These are phyloP conservation scores for Malacosoma neustria DNA, from an alignment of 2,888 invertebrate species.

Conservation along the genomic window DNA sequence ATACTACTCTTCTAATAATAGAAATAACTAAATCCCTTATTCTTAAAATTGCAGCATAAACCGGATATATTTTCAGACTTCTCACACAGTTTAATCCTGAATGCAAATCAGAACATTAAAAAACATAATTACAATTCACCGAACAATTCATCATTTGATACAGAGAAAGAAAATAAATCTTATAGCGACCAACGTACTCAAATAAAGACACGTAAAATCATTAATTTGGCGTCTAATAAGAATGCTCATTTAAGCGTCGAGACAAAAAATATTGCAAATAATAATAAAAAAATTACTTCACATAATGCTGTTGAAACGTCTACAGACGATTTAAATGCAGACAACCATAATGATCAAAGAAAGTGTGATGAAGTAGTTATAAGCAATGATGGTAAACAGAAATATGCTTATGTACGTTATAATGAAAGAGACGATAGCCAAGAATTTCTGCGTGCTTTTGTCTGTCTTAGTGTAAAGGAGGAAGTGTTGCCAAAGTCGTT, in stretches of 20 bases:
- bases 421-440: slow-evolving; percentile 21
- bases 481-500: slow-evolving; percentile 49
- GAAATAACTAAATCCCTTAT: background rate
- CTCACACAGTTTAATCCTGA: slow-evolving; percentile 30
- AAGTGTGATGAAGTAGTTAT: too few species aligned
- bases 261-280: slow-evolving; percentile 3
- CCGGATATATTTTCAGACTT: slow-evolving; percentile 54
- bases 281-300: slow-evolving; percentile 3
- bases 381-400: too few species aligned
- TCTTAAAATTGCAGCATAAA: slow-evolving; percentile 50
- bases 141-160: background rate
- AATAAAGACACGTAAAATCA: too few species aligned
- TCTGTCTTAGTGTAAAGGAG: slow-evolving; percentile 50
- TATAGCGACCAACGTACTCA: too few species aligned
- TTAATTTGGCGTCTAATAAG: too few species aligned
- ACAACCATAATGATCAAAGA: too few species aligned
- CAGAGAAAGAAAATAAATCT: background rate
- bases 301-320: too few species aligned
- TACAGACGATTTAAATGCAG: too few species aligned
- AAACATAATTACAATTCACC: slow-evolving; percentile 34
- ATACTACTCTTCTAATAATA: too few species aligned
- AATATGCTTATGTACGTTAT: slow-evolving; percentile 33
- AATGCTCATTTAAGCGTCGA: too few species aligned
- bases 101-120: slow-evolving; percentile 22
- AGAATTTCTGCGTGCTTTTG: slow-evolving; percentile 60